Percentiles rank a stretch among this genome's conserved stretches.
Evolutionary conservation across 53 echinoderm and acorn worm species (phyloP).

Genomic region (Henricia sp.): DNA sequence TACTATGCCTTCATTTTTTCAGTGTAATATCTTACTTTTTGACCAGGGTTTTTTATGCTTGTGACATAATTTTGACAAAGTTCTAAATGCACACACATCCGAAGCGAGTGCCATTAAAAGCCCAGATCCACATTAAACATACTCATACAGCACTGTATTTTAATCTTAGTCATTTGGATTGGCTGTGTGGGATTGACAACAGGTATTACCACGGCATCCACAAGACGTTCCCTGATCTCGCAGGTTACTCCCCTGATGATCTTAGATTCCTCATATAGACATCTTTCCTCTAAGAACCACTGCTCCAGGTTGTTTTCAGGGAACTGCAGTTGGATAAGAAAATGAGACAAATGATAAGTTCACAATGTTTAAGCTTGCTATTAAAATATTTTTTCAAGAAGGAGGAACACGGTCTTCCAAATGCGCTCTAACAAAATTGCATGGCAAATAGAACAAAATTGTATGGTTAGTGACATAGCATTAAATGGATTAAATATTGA

Average conservation of each 20-base stretch:
- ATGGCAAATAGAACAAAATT: no score
- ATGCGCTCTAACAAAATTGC: no score
- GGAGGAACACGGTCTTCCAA: no score
- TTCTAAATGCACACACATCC: background rate
- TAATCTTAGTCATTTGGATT: slow-evolving; percentile 64
- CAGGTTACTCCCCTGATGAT: slow-evolving; percentile 66
- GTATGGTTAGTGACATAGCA: no score
- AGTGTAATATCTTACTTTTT: no score
- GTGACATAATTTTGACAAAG: no score
- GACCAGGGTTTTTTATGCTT: no score
- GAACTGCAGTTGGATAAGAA: slow-evolving; percentile 56
- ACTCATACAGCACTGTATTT: slow-evolving; percentile 71
- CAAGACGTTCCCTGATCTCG: slow-evolving; percentile 56
- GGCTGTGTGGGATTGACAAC: slow-evolving; percentile 48
- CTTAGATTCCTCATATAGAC: slow-evolving; percentile 48
- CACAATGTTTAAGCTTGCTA: background rate
- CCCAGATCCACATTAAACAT: slow-evolving; percentile 45
- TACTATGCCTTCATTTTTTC: no score
- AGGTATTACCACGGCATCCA: slow-evolving; percentile 71
- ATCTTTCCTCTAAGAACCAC: slow-evolving; percentile 87
- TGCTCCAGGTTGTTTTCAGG: slow-evolving; percentile 70
- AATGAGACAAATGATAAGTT: background rate
- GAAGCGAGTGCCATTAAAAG: background rate
- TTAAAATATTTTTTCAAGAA: no score
- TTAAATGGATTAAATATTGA: no score